Evolutionary conservation across 1,140 invertebrate genomes (phyloP), one percentile per base, ranked within the genome.

Genomic region (Apolygus lucorum): DNA sequence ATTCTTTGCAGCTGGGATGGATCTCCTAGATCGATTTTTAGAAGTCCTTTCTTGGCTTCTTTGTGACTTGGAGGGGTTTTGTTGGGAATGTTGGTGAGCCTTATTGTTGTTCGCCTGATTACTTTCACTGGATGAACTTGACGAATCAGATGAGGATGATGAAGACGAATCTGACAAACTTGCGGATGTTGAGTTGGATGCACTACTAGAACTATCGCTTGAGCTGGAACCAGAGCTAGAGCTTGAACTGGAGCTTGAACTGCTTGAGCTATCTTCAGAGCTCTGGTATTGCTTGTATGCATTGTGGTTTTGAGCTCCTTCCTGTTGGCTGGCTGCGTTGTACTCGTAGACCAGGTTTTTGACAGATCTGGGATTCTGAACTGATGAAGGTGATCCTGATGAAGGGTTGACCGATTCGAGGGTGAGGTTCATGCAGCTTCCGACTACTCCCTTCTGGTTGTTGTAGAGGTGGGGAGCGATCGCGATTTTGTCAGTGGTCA

Each of bases 381-480:
- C 49, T 25, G 74, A 63, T 68, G 74, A 28, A 17, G 75, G 34
- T 28, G 63, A 63, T 0, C 68, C 70, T 0, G 63, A 71, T 0
- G 72, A 63, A 4, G 77, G 71, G n/a, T 78, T 75, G 27, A 81
- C 71, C 34, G 77, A 71, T 1, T 71, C 65, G 59, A 88, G 77
- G 52, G 81, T 83, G 26, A 87, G 68, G 70, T 83, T 84, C 24
- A 87, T 78, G 62, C 78, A 79, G 76, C 84, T 86, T 24, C 80
- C 75, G n/a, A 89, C 84, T 73, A 84, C 81, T 52, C 84, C 85
- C 65, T 84, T 80, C 67, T 85, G 78, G 2, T 79, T 72, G 52
- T 77, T 76, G 70, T 76, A 77, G 1, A 85, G 62, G 52, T 77
- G 78, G 22, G 86, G 84, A 67, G 79, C 82, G 1, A 85, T 74